These are phyloP conservation scores for Centropyge bicolor DNA, from an alignment of 2,797 vertebrate species.

Conservation along the genomic window DNA sequence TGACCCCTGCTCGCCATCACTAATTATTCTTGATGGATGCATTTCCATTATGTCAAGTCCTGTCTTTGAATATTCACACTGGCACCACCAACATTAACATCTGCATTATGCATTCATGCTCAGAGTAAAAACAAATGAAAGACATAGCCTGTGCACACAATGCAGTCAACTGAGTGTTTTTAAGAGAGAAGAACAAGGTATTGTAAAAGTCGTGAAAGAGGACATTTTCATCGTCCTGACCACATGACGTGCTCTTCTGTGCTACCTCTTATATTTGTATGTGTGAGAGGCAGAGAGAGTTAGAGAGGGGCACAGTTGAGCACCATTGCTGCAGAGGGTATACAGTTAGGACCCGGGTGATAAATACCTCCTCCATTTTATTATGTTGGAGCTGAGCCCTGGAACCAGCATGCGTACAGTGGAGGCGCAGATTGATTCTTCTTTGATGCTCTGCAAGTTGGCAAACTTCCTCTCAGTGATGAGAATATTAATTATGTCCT, in stretches of 20 bases:
- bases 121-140: constrained; percentile 1
- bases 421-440: constrained; percentile 65
- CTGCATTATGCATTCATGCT: not conserved
- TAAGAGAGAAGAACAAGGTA: not conserved
- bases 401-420: constrained; percentile 52
- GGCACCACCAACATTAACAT: not conserved
- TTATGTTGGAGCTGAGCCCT: constrained; percentile 63
- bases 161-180: not conserved
- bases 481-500: constrained; percentile 80
- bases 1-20: not conserved
- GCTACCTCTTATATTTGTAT: constrained; percentile 31
- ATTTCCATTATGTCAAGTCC: constrained; percentile 9
- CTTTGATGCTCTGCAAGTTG: constrained; percentile 73
- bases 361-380: constrained; percentile 66
- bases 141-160: not conserved
- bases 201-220: constrained; percentile 9
- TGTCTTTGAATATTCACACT: constrained; percentile 10
- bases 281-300: constrained; percentile 19
- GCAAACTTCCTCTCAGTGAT: constrained; percentile 73
- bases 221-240: not conserved
- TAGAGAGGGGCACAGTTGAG: constrained; percentile 30
- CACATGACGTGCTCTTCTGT: not conserved
- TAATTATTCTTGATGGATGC: constrained; percentile 20
- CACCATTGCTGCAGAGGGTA: constrained; percentile 34
- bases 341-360: constrained; percentile 47